phyloP scores from a whole-genome alignment of 2,113 vertebrate species.

The Nicator chloris region DNA sequence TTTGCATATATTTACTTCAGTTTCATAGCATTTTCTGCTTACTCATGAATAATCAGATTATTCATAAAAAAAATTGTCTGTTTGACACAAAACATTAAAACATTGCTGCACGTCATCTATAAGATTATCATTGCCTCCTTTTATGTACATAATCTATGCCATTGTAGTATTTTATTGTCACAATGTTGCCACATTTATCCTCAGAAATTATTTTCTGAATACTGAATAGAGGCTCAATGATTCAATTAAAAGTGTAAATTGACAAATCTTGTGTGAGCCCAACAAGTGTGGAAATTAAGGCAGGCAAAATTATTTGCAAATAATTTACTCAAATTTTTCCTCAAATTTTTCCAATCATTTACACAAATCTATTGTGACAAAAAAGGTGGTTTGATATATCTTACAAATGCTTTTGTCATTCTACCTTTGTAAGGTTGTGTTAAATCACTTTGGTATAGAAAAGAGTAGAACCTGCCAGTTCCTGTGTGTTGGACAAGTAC shows the following conservation, averaged over 20 bases:
- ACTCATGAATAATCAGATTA: neutral
- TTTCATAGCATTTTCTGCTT: neutral
- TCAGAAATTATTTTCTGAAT: neutral
- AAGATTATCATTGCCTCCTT: neutral
- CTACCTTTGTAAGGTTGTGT: neutral
- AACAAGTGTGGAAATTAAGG: neutral
- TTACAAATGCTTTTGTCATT: neutral
- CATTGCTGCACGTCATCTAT: neutral
- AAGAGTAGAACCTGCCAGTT: neutral
- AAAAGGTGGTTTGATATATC: neutral
- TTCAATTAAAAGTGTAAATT: neutral
- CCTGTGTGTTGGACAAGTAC: neutral
- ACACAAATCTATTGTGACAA: neutral
- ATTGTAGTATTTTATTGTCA: neutral
- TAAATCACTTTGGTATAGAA: neutral
- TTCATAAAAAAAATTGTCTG: neutral
- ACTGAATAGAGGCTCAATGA: neutral
- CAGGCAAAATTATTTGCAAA: neutral
- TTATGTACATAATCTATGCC: neutral
- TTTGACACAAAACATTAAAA: neutral
- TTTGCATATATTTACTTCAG: neutral
- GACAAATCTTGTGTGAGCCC: neutral
- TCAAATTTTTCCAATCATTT: neutral
- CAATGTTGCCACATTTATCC: neutral
- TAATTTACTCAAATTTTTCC: too few relatives aligned